Percentiles rank a stretch among this genome's conserved stretches.
phyloP scores from a whole-genome alignment of 1,140 invertebrate species.

The Oedothorax gibbosus region DNA sequence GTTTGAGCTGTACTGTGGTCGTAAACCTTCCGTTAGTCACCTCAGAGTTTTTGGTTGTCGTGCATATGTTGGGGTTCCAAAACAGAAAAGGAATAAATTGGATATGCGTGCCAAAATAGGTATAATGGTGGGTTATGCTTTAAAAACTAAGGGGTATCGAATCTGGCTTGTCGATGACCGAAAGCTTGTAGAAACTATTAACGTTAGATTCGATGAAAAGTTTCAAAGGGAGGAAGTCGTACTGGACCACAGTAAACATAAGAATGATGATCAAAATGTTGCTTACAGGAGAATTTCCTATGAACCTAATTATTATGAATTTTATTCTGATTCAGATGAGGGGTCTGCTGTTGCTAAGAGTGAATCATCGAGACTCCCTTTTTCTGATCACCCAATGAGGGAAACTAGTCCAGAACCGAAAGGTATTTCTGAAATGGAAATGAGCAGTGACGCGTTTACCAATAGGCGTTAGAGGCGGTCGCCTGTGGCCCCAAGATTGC shows the following conservation, averaged over 20 bases:
- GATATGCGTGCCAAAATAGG: background rate
- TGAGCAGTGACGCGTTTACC: too few species aligned
- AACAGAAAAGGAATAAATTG: conserved; percentile 8
- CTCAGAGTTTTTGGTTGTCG: conserved; percentile 2
- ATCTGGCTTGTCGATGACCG: conserved; percentile 9
- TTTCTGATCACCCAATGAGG: too few species aligned
- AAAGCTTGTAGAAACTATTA: background rate
- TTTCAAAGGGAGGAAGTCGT: background rate
- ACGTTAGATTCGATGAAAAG: conserved; percentile 14
- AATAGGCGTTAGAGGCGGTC: too few species aligned
- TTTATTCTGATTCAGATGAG: too few species aligned
- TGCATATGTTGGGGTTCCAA: conserved; percentile 13
- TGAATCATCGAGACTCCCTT: too few species aligned
- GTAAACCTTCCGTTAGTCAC: background rate
- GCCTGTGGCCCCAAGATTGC: too few species aligned
- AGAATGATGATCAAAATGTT: background rate
- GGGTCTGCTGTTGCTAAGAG: too few species aligned
- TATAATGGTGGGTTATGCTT: conserved; percentile 28
- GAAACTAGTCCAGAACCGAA: too few species aligned
- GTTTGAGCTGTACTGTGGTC: background rate
- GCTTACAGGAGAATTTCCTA: too few species aligned
- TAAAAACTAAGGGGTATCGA: conserved; percentile 3
- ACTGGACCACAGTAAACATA: background rate
- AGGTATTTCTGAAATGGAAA: too few species aligned
- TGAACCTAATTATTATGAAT: too few species aligned